A percentile compares a stretch with the other conserved stretches of the same genome.
Evolutionary conservation across 92 coral and sea anemone species (phyloP).

Genomic region (Chrysogorgia sp.): DNA sequence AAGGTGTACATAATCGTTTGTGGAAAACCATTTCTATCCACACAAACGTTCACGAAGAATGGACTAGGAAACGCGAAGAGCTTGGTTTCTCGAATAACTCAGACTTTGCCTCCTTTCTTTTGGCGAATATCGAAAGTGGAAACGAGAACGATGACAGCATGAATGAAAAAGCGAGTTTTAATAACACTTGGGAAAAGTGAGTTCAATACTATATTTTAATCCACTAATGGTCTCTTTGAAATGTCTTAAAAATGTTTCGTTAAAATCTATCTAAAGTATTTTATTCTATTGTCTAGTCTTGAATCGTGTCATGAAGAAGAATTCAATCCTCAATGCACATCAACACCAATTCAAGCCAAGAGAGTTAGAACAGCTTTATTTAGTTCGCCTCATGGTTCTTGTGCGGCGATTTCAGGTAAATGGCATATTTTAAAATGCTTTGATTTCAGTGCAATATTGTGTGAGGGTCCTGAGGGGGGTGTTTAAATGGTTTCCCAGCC

Average conservation of each 20-base stretch:
- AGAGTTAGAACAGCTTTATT: constrained; percentile 6
- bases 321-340: constrained; percentile 1
- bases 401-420: background rate
- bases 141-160: background rate
- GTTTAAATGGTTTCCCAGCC: too few relatives aligned
- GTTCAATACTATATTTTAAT: background rate
- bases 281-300: background rate
- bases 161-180: background rate
- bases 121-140: background rate
- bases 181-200: constrained; percentile 1
- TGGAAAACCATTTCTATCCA: constrained; percentile 1
- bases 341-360: background rate
- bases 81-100: constrained; percentile 2
- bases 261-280: too few relatives aligned
- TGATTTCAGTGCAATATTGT: too few relatives aligned
- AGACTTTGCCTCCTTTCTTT: constrained; percentile 1
- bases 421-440: too few relatives aligned
- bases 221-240: background rate
- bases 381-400: background rate
- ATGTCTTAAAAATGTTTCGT: too few relatives aligned
- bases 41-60: constrained; percentile 1
- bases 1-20: too few relatives aligned
- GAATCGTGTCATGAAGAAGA: constrained; percentile 5
- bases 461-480: too few relatives aligned
- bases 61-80: background rate